Evolutionary conservation across 2,888 invertebrate genomes (phyloP), one percentile per base, ranked within the genome.

Genomic region (Scrobipalpa costella): DNA sequence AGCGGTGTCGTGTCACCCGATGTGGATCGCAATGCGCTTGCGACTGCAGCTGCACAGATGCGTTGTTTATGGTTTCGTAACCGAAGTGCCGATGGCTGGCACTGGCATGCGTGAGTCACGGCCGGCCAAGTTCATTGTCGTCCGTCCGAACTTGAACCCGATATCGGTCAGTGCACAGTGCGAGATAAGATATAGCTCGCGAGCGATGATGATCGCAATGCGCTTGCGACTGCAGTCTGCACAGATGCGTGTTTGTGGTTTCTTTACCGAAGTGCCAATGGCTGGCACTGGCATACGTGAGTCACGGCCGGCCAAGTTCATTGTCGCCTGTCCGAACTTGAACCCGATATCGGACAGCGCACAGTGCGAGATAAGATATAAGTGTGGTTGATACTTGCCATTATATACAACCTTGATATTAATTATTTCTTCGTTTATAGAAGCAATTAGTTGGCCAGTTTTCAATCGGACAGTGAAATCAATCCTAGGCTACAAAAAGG

Each of bases 111-210:
- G 81, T 91, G 90, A 90, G 86, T 90, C 90, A 90, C 71, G 88
- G 85, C 82, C 89, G 84, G 83, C 87, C 90, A 90, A 90, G 90
- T 91, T 91, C 90, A 91, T 88, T 90, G 90, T 90, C 90, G 88
- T 77, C 77, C 78, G 83, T 66, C 83, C 90, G 90, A 90, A 90
- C 90, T 91, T 91, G 90, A 90, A 90, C 89, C 86, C 86, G 77
- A 74, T 79, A 75, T 74, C 74, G 77, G 68, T 64, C 70, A 67
- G 71, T 68, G 75, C 69, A 76, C 78, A 84, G 79, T 71, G 67
- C 67, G 68, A 71, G 78, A 80, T 80, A 77, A 73, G 70, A 77
- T 77, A 74, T 52, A 33, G 40, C 13, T n/a, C 3, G 38, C 40
- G 13, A 19, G 2, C 15, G 27, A 15, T 27, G 27, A 15, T 67